Percentiles rank a stretch among this genome's conserved stretches.
Evolutionary conservation across 2,888 invertebrate species (phyloP).

Genomic region (Metallyticus violacea): DNA sequence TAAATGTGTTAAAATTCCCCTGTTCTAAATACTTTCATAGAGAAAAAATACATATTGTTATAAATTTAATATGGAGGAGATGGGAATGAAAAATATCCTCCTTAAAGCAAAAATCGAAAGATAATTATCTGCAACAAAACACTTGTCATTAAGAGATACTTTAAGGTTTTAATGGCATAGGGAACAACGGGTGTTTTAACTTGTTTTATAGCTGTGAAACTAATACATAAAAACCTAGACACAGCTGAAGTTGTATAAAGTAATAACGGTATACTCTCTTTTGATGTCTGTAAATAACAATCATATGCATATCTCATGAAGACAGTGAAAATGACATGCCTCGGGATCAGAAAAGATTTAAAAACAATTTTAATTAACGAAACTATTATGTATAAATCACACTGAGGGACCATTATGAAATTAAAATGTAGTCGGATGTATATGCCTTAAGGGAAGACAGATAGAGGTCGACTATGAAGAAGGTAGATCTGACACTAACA

Average conservation of each 20-base stretch:
- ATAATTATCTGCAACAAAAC: no score
- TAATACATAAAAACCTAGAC: neutral
- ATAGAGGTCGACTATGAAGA: neutral
- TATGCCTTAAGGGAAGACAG: neutral
- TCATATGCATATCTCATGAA: neutral
- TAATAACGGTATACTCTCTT: neutral
- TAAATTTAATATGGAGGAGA: no score
- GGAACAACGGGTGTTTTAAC: no score
- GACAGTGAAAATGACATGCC: neutral
- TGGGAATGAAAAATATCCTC: no score
- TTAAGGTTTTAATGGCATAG: no score
- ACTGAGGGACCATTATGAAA: neutral
- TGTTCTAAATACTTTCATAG: no score
- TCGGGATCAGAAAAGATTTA: neutral
- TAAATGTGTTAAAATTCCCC: no score
- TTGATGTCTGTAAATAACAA: neutral
- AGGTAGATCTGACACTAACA: neutral
- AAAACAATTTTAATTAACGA: neutral
- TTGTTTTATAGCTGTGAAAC: no score
- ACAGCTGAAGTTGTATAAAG: neutral
- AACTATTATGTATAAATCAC: neutral
- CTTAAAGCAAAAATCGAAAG: no score
- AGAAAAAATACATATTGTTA: no score
- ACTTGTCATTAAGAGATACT: no score
- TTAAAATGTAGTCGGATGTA: neutral